A percentile compares a stretch with the other conserved stretches of the same genome.
These are phyloP conservation scores for Ariolimax columbianus DNA, from an alignment of 2,888 invertebrate species.

Conservation along the genomic window DNA sequence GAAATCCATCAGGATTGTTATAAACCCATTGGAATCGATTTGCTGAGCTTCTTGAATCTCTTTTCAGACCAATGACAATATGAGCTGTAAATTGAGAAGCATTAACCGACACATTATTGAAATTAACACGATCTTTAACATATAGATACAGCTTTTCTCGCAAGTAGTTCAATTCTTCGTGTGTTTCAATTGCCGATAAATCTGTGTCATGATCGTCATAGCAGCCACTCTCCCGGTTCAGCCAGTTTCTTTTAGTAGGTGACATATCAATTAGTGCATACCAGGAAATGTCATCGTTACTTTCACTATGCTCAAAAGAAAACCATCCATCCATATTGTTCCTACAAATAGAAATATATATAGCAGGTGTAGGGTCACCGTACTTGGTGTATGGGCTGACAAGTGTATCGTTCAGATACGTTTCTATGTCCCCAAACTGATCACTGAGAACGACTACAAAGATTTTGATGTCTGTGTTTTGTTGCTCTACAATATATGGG, in stretches of 20 bases:
- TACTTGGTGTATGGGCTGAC: neutral
- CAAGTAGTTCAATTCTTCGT: too few species aligned
- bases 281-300: neutral
- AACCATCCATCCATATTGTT: neutral
- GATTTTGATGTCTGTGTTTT: neutral
- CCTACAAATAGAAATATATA: neutral
- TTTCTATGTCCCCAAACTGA: neutral
- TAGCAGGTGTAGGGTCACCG: neutral
- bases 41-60: too few species aligned
- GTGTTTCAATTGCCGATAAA: neutral
- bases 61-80: too few species aligned
- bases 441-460: neutral
- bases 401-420: neutral
- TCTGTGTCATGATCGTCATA: too few species aligned
- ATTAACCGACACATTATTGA: too few species aligned
- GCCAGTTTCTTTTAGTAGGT: too few species aligned
- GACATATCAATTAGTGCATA: neutral
- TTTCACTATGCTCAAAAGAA: neutral
- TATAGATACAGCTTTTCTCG: too few species aligned
- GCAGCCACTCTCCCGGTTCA: too few species aligned
- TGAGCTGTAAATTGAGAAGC: too few species aligned
- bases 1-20: neutral
- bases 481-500: neutral
- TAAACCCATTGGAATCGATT: too few species aligned
- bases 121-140: too few species aligned